Evolutionary conservation across 1,140 invertebrate species (phyloP).

Genomic region (Fopius arisanus): DNA sequence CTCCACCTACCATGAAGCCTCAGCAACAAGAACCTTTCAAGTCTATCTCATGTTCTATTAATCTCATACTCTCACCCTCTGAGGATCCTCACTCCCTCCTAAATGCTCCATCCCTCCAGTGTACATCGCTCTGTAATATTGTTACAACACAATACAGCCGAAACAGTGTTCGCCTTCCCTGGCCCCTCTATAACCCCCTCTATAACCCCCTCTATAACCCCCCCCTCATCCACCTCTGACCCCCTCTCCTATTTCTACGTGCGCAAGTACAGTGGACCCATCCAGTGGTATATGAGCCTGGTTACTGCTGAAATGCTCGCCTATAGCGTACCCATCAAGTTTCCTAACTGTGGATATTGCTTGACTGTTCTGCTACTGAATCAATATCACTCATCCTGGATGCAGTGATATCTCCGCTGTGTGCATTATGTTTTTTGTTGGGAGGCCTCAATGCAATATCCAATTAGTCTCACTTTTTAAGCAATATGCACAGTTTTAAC

Average conservation of each 20-base stretch:
- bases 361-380: background rate
- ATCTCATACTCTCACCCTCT: constrained; percentile 19
- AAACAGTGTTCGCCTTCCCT: background rate
- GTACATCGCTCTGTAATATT: constrained; percentile 30
- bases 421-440: no score
- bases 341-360: constrained; percentile 28
- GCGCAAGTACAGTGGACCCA: constrained; percentile 15
- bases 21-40: constrained; percentile 23
- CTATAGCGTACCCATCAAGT: constrained; percentile 27
- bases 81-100: constrained; percentile 23
- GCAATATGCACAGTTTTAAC: no score
- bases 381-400: background rate
- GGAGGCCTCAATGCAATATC: no score
- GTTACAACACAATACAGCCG: constrained; percentile 23
- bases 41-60: constrained; percentile 31
- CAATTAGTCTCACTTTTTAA: no score
- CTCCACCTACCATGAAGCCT: constrained; percentile 16
- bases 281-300: constrained; percentile 17
- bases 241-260: background rate
- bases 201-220: no score
- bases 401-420: no score
- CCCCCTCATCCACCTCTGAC: no score
- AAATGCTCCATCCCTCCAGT: constrained; percentile 2
- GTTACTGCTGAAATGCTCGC: constrained; percentile 29
- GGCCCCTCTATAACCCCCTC: no score